Conservation (phyloP, 92 coral and sea anemone genomes). For the Chrysogorgia sp. region DNA sequence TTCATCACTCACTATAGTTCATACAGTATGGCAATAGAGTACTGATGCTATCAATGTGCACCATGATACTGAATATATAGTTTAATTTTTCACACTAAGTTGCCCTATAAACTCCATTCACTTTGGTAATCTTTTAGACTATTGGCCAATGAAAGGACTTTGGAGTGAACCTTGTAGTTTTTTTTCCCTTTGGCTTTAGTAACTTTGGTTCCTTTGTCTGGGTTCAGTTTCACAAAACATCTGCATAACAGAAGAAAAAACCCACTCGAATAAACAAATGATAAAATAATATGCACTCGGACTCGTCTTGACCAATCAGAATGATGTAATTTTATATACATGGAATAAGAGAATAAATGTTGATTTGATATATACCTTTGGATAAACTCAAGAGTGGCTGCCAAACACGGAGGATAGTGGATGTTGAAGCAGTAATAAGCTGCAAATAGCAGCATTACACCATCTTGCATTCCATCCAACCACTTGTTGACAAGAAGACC, state of each 20-base stretch:
- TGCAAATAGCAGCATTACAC: slow-evolving; percentile 9
- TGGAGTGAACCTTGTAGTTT: not conserved
- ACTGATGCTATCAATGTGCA: not conserved
- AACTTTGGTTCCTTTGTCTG: too few relatives aligned
- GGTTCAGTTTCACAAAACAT: too few relatives aligned
- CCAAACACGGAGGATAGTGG: not conserved
- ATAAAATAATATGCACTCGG: too few relatives aligned
- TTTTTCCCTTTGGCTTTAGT: too few relatives aligned
- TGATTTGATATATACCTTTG: slow-evolving; percentile 10
- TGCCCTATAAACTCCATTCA: slow-evolving; percentile 1
- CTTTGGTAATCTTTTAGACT: slow-evolving; percentile 8
- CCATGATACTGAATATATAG: not conserved
- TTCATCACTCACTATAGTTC: too few relatives aligned
- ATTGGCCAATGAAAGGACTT: slow-evolving; percentile 14
- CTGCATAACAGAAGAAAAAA: too few relatives aligned
- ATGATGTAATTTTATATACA: not conserved
- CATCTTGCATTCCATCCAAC: not conserved
- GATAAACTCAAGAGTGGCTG: slow-evolving; percentile 27
- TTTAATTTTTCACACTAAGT: not conserved
- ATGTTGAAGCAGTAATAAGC: slow-evolving; percentile 11
- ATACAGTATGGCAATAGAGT: too few relatives aligned
- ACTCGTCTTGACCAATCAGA: too few relatives aligned
- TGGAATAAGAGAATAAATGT: not conserved
- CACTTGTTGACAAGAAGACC: slow-evolving; percentile 4
- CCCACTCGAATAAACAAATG: too few relatives aligned